These are phyloP conservation scores for Bombus confusus DNA, from an alignment of 1,140 invertebrate genomes.

Conservation along the genomic window DNA sequence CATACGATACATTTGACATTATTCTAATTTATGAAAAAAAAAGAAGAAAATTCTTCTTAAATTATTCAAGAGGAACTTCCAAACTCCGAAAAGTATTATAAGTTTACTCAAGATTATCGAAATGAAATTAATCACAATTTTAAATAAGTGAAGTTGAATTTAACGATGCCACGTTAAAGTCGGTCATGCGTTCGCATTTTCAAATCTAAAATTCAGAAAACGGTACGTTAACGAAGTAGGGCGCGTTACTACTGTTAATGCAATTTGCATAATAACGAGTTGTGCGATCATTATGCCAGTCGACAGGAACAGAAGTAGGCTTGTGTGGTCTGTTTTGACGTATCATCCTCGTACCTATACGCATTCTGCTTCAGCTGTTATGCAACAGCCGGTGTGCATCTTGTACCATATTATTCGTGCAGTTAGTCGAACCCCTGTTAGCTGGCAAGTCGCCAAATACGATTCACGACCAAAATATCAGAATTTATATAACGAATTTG, in stretches of 20 bases:
- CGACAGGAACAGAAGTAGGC: conserved; percentile 36
- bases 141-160: too few species aligned
- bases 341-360: conserved; percentile 57
- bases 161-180: neutral
- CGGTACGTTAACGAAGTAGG: conserved; percentile 54
- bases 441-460: conserved; percentile 76
- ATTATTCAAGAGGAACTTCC: neutral
- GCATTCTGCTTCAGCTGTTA: conserved; percentile 73
- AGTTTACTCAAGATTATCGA: neutral
- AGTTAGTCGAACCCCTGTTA: conserved; percentile 75
- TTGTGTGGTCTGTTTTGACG: conserved; percentile 54
- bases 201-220: conserved; percentile 7
- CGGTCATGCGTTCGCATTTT: neutral
- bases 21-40: neutral
- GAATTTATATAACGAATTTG: conserved; percentile 78
- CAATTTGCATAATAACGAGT: conserved; percentile 71
- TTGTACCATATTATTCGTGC: conserved; percentile 73
- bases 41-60: too few species aligned
- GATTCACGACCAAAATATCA: conserved; percentile 77
- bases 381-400: conserved; percentile 73
- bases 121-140: neutral
- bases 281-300: conserved; percentile 63
- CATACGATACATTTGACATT: neutral
- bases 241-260: conserved; percentile 63
- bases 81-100: too few species aligned